These are phyloP conservation scores for Liodrosophila aerea DNA, from an alignment of 2,888 invertebrate genomes.

Conservation along the genomic window DNA sequence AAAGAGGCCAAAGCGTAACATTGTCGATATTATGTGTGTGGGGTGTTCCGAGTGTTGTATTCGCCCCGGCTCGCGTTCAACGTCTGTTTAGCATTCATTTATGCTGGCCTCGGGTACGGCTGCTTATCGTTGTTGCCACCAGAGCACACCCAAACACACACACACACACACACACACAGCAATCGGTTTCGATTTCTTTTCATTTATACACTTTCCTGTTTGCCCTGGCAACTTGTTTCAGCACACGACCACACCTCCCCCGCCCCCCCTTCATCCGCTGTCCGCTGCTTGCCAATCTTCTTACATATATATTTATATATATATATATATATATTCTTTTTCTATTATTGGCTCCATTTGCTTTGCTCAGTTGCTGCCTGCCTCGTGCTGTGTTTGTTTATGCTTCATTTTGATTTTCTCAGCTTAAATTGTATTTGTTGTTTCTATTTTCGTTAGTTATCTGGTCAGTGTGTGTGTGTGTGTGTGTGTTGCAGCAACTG, in stretches of 20 bases:
- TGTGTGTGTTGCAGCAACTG: constrained; percentile 24
- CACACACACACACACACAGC: constrained; percentile 13
- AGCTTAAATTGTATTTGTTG: constrained; percentile 76
- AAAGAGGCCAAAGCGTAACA: constrained; percentile 7
- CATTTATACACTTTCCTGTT: constrained; percentile 74
- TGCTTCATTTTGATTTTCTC: constrained; percentile 75
- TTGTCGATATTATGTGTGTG: constrained; percentile 20
- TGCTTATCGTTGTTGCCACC: constrained; percentile 56
- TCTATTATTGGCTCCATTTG: constrained; percentile 77
- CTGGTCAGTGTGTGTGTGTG: constrained; percentile 35
- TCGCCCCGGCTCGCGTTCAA: constrained; percentile 30
- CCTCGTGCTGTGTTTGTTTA: constrained; percentile 62
- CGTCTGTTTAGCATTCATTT: constrained; percentile 75
- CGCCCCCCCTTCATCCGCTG: neutral
- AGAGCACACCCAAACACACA: neutral
- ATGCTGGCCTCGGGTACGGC: constrained; percentile 52
- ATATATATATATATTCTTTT: constrained; percentile 32
- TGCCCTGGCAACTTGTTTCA: constrained; percentile 38
- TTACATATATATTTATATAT: constrained; percentile 13
- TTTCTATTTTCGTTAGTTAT: constrained; percentile 75
- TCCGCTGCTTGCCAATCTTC: constrained; percentile 28
- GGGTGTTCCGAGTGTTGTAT: no score
- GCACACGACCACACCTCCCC: constrained; percentile 13
- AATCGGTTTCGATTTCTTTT: constrained; percentile 78
- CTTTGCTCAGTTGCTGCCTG: constrained; percentile 50